phyloP scores from a whole-genome alignment of 2,797 vertebrate species.

The Sebastes taczanowskii region DNA sequence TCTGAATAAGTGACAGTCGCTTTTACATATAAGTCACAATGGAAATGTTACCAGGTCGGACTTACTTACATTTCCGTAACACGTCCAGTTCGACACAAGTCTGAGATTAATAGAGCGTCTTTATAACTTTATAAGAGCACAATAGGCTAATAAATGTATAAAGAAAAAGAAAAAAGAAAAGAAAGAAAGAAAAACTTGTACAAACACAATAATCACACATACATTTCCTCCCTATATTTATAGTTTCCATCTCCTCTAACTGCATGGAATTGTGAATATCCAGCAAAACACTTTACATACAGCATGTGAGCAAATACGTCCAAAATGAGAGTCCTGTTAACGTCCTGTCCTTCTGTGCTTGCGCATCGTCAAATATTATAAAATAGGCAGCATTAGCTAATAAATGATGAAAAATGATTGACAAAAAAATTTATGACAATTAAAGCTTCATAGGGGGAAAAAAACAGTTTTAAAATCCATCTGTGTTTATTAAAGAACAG shows the following conservation, averaged over 20 bases:
- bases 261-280: no score
- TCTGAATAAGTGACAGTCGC: neutral
- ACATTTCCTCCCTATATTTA: neutral
- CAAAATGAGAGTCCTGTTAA: neutral
- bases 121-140: neutral
- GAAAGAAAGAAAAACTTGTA: neutral
- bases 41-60: neutral
- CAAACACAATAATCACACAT: neutral
- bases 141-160: no score
- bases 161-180: neutral
- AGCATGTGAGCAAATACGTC: neutral
- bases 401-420: neutral
- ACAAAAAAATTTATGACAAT: neutral
- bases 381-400: neutral
- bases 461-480: neutral
- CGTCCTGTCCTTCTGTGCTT: neutral
- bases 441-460: neutral
- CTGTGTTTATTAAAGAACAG: neutral
- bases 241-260: neutral
- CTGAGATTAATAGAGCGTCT: neutral
- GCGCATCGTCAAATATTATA: neutral
- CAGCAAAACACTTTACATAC: neutral
- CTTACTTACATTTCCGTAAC: neutral
- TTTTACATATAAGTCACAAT: neutral
- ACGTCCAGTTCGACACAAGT: neutral